Base-by-base conservation (phyloP, 2,888 invertebrate genomes). In the Muschampia plurimacula region DNA sequence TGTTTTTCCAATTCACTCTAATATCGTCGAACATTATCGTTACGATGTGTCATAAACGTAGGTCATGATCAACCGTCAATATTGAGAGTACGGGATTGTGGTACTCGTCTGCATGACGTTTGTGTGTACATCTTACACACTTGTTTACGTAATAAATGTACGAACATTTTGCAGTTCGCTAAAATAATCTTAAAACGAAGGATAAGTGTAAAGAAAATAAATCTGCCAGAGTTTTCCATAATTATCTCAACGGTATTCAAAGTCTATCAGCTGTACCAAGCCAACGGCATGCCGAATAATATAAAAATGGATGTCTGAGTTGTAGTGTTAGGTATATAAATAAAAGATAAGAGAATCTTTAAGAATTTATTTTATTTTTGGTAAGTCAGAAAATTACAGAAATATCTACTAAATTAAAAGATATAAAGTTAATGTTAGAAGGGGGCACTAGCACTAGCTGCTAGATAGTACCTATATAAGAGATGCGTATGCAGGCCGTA, bases 31-130 rank as follows among this genome's bases (percentile, higher is more conserved):
- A 60, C 39, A n/a, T 60, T 60, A 60, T 60, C 60, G 39, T 36
- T 39, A n/a, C 12, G 12, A 60, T 60, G 60, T 60, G 60, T 60
- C 60, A 60, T 32, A 36, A 36, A 60, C 60, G 60, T 60, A 60
- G 60, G 60, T 60, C 60, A 60, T 60, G 60, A 60, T 60, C 60
- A 36, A 10, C 28, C 57, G 36, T 36, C 60, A 60, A 60, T 60
- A 36, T 36, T 36, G 59, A 12, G 32, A 60, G 36, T 60, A 36
- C 13, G 32, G 7, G n/a, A n/a, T n/a, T n/a, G n/a, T n/a, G 36
- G 60, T 60, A 32, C 36, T 32, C 6, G 9, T 2, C 8, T 32
- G n/a, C n/a, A n/a, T 36, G 36, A 60, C 32, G 36, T 60, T 1
- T 2, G 2, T n/a, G 2, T 10, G 7, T 60, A 36, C 36, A 36